phyloP scores from a whole-genome alignment of 2,797 vertebrate species.

The Sebastes trivittatus region DNA sequence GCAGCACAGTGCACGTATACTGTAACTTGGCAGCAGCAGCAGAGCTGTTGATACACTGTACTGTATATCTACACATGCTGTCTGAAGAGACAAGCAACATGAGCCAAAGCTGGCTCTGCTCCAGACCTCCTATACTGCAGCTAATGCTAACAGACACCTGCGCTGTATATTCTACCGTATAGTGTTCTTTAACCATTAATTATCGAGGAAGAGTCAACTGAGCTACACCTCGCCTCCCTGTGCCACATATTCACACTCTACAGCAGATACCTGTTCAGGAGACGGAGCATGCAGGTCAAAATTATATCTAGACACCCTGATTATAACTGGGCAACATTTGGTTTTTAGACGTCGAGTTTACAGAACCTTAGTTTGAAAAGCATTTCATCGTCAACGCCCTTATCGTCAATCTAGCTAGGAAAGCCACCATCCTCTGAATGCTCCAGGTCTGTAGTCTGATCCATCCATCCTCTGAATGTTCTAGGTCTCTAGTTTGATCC shows the following conservation, averaged over 20 bases:
- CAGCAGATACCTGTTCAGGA: not conserved
- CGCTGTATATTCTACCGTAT: not conserved
- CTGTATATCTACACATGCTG: constrained; percentile 31
- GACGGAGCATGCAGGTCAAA: not conserved
- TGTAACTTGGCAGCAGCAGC: constrained; percentile 14
- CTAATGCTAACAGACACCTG: constrained; percentile 4
- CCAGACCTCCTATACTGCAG: constrained; percentile 18
- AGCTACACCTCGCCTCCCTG: not conserved
- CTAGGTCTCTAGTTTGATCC: no score
- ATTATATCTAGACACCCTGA: not conserved
- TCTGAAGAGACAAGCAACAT: constrained; percentile 29
- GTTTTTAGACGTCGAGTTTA: not conserved
- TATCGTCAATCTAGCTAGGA: no score
- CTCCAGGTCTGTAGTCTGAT: no score
- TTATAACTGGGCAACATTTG: not conserved
- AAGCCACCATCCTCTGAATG: no score
- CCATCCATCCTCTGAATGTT: no score
- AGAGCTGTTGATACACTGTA: constrained; percentile 21
- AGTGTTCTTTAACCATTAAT: not conserved
- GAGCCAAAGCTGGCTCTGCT: constrained; percentile 40
- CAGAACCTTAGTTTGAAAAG: not conserved
- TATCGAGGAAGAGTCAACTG: not conserved
- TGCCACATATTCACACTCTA: not conserved
- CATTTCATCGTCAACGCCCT: no score
- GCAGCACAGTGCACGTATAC: not conserved